These are phyloP conservation scores for Drosophila subsilvestris DNA, from an alignment of 2,888 invertebrate species.

Conservation along the genomic window DNA sequence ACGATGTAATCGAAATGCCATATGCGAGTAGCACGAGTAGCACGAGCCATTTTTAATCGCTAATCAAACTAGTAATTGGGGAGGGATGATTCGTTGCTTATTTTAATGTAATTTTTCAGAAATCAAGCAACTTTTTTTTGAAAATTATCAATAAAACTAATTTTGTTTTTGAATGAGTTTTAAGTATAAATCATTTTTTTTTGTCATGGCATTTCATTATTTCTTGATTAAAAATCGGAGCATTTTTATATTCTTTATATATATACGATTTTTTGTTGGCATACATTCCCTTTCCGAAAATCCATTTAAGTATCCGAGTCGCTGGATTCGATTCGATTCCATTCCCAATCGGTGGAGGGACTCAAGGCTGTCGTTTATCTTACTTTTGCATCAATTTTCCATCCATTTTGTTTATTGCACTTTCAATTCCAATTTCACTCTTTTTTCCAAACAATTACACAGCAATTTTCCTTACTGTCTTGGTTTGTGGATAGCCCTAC, in stretches of 20 bases:
- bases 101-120: background rate
- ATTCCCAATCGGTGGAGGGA: background rate
- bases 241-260: background rate
- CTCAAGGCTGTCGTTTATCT: constrained; percentile 34
- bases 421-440: constrained; percentile 35
- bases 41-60: background rate
- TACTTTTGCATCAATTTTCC: constrained; percentile 33
- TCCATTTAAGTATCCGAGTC: background rate
- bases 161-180: no score
- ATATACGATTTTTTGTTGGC: background rate
- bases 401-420: constrained; percentile 42
- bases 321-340: constrained; percentile 15
- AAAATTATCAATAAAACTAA: background rate
- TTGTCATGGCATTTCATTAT: background rate
- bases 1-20: constrained; percentile 3
- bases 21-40: background rate
- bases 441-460: constrained; percentile 61
- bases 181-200: background rate
- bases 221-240: background rate
- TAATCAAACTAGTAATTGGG: background rate
- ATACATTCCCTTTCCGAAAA: background rate
- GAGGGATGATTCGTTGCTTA: background rate
- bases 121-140: background rate
- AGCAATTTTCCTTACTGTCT: constrained; percentile 30
- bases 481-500: background rate